These are phyloP conservation scores for Noctilio leporinus DNA, from an alignment of 2,113 vertebrate genomes.

Conservation along the genomic window DNA sequence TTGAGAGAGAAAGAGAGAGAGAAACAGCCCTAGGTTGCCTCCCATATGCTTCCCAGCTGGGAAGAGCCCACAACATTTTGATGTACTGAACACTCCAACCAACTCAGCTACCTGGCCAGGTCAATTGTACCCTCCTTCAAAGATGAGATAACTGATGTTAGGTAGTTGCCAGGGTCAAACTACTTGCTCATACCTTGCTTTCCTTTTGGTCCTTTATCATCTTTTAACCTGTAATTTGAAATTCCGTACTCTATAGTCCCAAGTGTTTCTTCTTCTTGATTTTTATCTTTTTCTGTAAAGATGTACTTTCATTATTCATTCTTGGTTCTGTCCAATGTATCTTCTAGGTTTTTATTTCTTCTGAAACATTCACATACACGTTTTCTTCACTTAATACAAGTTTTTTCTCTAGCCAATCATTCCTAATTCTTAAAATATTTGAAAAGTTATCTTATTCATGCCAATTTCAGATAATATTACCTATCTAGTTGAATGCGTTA, in stretches of 20 bases:
- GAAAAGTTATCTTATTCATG: not conserved
- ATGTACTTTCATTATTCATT: not conserved
- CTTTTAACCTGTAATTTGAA: not conserved
- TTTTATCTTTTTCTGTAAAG: not conserved
- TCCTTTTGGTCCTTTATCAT: not conserved
- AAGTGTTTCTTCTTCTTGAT: not conserved
- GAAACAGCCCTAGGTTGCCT: too few species aligned
- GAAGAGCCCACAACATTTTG: too few species aligned
- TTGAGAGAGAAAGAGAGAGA: too few species aligned
- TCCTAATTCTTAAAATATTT: not conserved
- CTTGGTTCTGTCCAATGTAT: not conserved
- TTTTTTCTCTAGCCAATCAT: not conserved
- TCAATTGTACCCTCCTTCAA: not conserved
- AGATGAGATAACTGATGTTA: not conserved
- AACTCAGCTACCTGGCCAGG: too few species aligned
- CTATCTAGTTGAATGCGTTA: not conserved
- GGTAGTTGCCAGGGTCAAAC: not conserved
- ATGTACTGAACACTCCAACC: too few species aligned
- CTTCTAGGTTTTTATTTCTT: not conserved
- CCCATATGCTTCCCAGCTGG: too few species aligned
- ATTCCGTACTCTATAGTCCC: not conserved
- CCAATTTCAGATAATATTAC: not conserved
- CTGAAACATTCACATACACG: not conserved
- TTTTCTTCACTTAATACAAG: not conserved
- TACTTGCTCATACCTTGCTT: not conserved